Percentiles rank a stretch among this genome's conserved stretches.
Evolutionary conservation across 2,113 vertebrate genomes (phyloP).

Genomic region (Galeopterus variegatus): DNA sequence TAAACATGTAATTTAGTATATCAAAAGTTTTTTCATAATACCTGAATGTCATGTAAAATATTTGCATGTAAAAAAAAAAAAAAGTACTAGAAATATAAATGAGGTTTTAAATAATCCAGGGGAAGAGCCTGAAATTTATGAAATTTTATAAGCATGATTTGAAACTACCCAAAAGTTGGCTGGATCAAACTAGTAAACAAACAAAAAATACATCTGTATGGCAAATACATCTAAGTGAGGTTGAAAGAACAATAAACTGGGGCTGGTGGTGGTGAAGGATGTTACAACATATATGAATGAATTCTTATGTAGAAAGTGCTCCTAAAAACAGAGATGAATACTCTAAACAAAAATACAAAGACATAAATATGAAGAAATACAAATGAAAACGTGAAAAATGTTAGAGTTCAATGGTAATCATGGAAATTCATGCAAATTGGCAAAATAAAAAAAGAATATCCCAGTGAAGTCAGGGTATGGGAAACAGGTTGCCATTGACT

Average conservation of each 20-base stretch:
- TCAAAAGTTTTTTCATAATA: background rate
- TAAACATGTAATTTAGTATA: background rate
- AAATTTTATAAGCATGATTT: background rate
- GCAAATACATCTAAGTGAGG: background rate
- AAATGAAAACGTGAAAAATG: slow-evolving; percentile 22
- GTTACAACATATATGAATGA: background rate
- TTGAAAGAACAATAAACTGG: background rate
- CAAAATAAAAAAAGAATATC: background rate
- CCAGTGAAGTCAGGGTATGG: background rate
- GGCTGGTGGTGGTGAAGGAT: background rate
- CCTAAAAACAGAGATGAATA: background rate
- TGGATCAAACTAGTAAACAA: background rate
- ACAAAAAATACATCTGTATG: background rate
- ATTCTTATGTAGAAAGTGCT: background rate
- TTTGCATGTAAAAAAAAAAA: background rate
- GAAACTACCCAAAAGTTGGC: background rate
- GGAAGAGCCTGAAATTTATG: background rate
- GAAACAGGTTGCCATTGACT: background rate
- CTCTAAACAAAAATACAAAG: background rate
- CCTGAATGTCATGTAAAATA: background rate
- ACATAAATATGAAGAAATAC: slow-evolving; percentile 1
- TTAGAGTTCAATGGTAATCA: background rate
- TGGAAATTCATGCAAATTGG: background rate
- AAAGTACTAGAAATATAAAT: background rate
- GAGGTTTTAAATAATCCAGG: background rate